Conservation (phyloP, 2,888 invertebrate species). For the Trachelus iudaicus region DNA sequence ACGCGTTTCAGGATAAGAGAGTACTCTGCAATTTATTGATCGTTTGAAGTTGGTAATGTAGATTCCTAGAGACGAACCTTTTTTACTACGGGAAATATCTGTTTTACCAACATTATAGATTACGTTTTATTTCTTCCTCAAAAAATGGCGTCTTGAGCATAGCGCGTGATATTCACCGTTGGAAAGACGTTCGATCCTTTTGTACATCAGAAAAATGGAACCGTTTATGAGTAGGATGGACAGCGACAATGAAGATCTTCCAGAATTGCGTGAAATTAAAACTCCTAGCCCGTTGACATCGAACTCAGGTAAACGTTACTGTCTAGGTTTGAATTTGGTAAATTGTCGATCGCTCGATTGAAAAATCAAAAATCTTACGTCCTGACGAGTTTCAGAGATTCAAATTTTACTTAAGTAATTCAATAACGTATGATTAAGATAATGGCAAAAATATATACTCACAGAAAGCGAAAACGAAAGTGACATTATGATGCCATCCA, state of each 20-base stretch:
- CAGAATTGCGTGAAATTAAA: neutral
- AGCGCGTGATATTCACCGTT: neutral
- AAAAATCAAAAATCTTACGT: neutral
- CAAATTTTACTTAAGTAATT: neutral
- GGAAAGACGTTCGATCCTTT: neutral
- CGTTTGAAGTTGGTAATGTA: neutral
- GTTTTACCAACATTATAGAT: neutral
- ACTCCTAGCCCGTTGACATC: constrained; percentile 28
- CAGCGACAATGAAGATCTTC: neutral
- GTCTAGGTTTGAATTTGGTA: neutral
- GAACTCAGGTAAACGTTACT: constrained; percentile 19
- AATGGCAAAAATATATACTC: neutral
- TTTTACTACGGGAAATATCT: neutral
- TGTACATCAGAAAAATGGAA: neutral
- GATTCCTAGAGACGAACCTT: neutral
- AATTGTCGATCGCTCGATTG: neutral
- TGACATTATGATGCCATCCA: neutral
- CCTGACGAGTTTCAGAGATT: neutral
- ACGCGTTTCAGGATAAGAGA: neutral
- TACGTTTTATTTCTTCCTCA: neutral
- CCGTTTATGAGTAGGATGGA: neutral
- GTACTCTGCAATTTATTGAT: neutral
- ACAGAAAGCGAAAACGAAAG: constrained; percentile 10
- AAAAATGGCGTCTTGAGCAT: neutral
- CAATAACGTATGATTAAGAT: neutral